Evolutionary conservation across 2,888 invertebrate genomes (phyloP).

Genomic region (Tetragonula carbonaria): DNA sequence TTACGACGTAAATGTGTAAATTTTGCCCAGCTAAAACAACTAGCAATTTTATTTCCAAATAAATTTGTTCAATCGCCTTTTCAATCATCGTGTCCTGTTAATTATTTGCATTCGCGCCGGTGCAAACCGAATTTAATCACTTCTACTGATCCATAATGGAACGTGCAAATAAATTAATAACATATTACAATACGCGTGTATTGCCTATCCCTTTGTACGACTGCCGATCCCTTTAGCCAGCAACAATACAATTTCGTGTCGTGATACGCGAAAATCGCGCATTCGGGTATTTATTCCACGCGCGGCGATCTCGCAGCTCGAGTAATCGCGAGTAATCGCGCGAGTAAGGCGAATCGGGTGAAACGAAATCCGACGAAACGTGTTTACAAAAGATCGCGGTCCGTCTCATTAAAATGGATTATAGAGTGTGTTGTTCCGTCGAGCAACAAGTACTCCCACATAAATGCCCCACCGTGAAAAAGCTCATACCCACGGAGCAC

Average conservation of each 20-base stretch:
- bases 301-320: no score
- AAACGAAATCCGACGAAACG: not conserved
- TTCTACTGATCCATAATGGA: not conserved
- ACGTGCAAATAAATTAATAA: not conserved
- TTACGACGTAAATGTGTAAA: not conserved
- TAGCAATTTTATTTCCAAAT: not conserved
- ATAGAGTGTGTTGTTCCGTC: not conserved
- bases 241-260: not conserved
- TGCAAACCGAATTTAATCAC: not conserved
- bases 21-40: not conserved
- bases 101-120: not conserved
- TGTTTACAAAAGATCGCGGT: not conserved
- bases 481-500: conserved; percentile 18
- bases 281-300: not conserved
- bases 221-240: not conserved
- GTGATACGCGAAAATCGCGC: not conserved
- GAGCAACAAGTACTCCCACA: conserved; percentile 54
- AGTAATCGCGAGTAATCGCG: not conserved
- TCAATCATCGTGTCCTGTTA: not conserved
- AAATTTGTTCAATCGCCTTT: not conserved
- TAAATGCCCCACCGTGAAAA: conserved; percentile 31
- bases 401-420: conserved; percentile 12
- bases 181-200: not conserved
- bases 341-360: not conserved
- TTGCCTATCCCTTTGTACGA: not conserved